Percentiles rank a stretch among this genome's conserved stretches.
phyloP scores from a whole-genome alignment of 2,888 invertebrate genomes.

The Colletes collaris region DNA sequence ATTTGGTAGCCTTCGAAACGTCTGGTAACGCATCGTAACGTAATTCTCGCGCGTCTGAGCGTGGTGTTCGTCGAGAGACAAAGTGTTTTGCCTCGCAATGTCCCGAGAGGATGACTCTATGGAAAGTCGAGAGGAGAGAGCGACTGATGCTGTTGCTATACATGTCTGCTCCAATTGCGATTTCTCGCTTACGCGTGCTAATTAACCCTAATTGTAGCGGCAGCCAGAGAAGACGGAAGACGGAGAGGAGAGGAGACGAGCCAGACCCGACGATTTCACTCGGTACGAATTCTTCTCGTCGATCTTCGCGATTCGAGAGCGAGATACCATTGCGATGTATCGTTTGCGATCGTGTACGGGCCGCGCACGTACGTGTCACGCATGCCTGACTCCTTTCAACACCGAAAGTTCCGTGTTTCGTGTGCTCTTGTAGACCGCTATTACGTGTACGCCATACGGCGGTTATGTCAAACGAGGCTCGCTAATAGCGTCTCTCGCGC shows the following conservation, averaged over 20 bases:
- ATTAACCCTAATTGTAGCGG: constrained; percentile 72
- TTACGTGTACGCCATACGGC: constrained; percentile 20
- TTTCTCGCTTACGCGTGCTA: constrained; percentile 75
- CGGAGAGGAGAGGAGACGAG: background rate
- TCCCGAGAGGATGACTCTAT: constrained; percentile 18
- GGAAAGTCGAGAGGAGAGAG: constrained; percentile 69
- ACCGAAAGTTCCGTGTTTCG: constrained; percentile 49
- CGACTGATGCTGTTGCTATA: constrained; percentile 61
- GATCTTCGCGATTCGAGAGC: constrained; percentile 61
- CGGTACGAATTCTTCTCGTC: constrained; percentile 52
- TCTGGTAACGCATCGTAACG: no score
- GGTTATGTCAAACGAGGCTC: constrained; percentile 46
- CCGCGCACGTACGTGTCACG: constrained; percentile 25
- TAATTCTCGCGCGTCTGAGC: no score
- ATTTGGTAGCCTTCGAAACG: no score
- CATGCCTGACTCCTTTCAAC: constrained; percentile 47
- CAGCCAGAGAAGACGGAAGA: constrained; percentile 6
- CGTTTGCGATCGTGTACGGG: constrained; percentile 24
- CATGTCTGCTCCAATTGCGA: constrained; percentile 76
- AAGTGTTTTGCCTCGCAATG: background rate
- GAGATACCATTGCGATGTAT: constrained; percentile 56
- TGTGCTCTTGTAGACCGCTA: constrained; percentile 24
- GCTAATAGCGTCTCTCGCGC: constrained; percentile 17
- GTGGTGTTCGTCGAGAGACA: no score
- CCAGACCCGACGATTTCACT: constrained; percentile 59